Evolutionary conservation across 2,113 vertebrate species (phyloP).

Genomic region (Platichthys stellatus): DNA sequence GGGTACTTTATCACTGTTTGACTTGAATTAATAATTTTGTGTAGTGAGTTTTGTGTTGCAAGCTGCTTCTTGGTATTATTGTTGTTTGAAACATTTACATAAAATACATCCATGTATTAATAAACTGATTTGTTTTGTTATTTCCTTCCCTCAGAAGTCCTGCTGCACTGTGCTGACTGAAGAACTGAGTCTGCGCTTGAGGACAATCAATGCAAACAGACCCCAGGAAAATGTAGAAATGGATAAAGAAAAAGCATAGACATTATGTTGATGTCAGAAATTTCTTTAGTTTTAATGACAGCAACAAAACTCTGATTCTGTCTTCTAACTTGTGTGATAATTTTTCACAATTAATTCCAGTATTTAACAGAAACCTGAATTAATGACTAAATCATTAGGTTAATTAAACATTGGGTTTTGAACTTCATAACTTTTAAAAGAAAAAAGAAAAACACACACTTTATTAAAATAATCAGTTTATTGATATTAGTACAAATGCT

Average conservation of each 20-base stretch:
- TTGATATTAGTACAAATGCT: constrained; percentile 43
- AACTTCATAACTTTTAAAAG: background rate
- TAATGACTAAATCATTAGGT: background rate
- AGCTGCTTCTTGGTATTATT: background rate
- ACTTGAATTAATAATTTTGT: background rate
- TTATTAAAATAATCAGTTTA: constrained; percentile 42
- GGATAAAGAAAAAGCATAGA: constrained; percentile 76
- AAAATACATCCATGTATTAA: background rate
- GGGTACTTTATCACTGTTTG: too few species aligned
- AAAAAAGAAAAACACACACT: constrained; percentile 10
- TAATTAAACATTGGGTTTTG: background rate
- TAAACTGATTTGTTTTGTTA: background rate
- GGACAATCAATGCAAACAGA: constrained; percentile 65
- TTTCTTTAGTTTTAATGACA: background rate
- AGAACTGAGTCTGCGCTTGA: constrained; percentile 87
- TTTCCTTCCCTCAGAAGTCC: constrained; percentile 81
- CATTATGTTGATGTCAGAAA: background rate
- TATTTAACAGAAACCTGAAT: background rate
- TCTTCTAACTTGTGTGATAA: background rate
- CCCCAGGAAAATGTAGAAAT: constrained; percentile 82
- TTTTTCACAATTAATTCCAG: constrained; percentile 2
- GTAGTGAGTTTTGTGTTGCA: background rate
- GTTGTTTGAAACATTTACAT: background rate
- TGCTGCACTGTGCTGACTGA: constrained; percentile 86
- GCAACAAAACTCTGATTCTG: background rate